phyloP scores from a whole-genome alignment of 1,140 invertebrate species.

The Euborellia annulipes region DNA sequence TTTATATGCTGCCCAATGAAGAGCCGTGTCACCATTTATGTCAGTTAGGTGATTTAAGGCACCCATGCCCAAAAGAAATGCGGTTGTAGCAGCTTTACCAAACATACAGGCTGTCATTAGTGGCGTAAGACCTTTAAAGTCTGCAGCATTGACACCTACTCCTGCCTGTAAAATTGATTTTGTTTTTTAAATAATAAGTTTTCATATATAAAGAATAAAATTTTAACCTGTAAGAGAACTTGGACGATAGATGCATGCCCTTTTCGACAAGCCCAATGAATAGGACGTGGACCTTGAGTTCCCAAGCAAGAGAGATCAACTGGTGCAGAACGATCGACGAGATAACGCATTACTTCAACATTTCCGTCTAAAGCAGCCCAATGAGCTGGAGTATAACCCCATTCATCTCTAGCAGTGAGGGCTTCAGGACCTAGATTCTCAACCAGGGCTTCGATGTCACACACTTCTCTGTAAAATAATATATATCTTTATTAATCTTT shows the following conservation, averaged over 20 bases:
- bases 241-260: conserved; percentile 77
- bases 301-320: conserved; percentile 74
- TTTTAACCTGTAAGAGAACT: conserved; percentile 49
- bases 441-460: conserved; percentile 56
- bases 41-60: conserved; percentile 70
- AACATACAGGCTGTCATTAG: conserved; percentile 88
- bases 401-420: conserved; percentile 62
- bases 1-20: conserved; percentile 89
- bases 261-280: conserved; percentile 80
- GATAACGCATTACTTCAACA: conserved; percentile 64
- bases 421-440: conserved; percentile 57
- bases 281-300: conserved; percentile 71
- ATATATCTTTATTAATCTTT: conserved; percentile 3
- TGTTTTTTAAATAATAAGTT: background rate
- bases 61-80: conserved; percentile 75
- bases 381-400: conserved; percentile 82
- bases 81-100: conserved; percentile 72
- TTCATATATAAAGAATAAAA: background rate
- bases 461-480: conserved; percentile 41
- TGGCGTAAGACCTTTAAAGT: conserved; percentile 80
- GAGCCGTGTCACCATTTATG: conserved; percentile 79
- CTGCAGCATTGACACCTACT: conserved; percentile 75
- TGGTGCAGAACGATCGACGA: conserved; percentile 65
- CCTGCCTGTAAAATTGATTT: conserved; percentile 37
- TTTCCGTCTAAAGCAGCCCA: conserved; percentile 82